Conservation (phyloP, 2,888 invertebrate genomes). For the Candidula unifasciata region DNA sequence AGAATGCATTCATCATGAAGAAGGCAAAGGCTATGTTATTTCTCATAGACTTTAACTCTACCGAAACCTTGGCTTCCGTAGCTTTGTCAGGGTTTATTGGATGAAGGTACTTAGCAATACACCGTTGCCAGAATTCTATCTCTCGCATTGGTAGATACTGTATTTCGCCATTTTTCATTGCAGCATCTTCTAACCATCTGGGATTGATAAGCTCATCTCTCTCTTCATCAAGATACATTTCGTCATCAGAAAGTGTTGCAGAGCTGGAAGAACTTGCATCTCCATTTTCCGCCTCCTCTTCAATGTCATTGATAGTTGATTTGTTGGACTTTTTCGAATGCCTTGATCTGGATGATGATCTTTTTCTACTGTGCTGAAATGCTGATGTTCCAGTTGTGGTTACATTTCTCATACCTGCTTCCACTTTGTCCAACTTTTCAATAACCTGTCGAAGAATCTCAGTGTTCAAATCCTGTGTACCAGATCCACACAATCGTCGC, state of each 20-base stretch:
- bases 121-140: conserved; percentile 93
- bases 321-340: conserved; percentile 60
- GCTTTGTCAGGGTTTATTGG: conserved; percentile 93
- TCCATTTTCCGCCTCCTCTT: conserved; percentile 58
- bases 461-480: conserved; percentile 58
- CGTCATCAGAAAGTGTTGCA: conserved; percentile 57
- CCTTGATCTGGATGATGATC: conserved; percentile 60
- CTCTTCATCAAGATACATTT: conserved; percentile 58
- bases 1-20: conserved; percentile 98
- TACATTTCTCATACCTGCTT: conserved; percentile 60
- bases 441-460: conserved; percentile 62
- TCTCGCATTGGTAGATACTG: conserved; percentile 90
- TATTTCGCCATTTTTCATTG: conserved; percentile 92
- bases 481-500: conserved; percentile 57
- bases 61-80: conserved; percentile 58
- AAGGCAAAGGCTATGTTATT: conserved; percentile 80
- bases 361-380: conserved; percentile 56
- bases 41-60: conserved; percentile 67
- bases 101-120: conserved; percentile 94
- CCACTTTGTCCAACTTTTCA: conserved; percentile 64
- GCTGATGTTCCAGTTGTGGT: conserved; percentile 44
- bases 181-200: conserved; percentile 93
- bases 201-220: conserved; percentile 91
- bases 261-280: conserved; percentile 59
- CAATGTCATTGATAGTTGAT: conserved; percentile 57